A percentile compares a stretch with the other conserved stretches of the same genome.
These are phyloP conservation scores for Zhuqinia jingwanae DNA, from an alignment of 2,888 invertebrate genomes.

Conservation along the genomic window DNA sequence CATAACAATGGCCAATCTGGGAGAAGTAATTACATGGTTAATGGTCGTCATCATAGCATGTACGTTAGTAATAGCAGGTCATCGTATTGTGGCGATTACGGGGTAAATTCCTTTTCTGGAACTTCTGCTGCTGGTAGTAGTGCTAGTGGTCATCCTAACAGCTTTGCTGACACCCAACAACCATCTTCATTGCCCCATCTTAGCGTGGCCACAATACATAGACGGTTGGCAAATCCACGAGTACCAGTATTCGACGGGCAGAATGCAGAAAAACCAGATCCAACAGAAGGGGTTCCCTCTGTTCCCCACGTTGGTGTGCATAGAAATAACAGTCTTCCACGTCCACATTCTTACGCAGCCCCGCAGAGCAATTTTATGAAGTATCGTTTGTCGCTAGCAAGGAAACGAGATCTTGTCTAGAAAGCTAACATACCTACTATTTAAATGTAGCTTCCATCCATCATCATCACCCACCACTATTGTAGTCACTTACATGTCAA, in stretches of 20 bases:
- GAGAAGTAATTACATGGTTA: constrained; percentile 35
- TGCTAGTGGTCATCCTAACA: not conserved
- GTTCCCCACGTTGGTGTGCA: constrained; percentile 50
- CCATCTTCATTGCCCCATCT: constrained; percentile 23
- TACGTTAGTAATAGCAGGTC: constrained; percentile 55
- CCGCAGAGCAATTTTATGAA: constrained; percentile 75
- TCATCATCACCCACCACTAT: not conserved
- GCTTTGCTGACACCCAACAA: not conserved
- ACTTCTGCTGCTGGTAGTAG: not conserved
- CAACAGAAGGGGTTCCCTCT: constrained; percentile 8
- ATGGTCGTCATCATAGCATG: constrained; percentile 67
- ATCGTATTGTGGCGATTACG: constrained; percentile 25
- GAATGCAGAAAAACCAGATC: constrained; percentile 41
- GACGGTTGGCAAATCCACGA: constrained; percentile 63
- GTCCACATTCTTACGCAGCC: constrained; percentile 76
- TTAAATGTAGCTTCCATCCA: not conserved
- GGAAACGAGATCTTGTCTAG: constrained; percentile 78
- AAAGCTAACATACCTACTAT: not conserved
- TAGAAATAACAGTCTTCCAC: constrained; percentile 75
- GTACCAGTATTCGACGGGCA: constrained; percentile 68
- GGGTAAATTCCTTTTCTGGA: not conserved
- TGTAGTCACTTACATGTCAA: constrained; percentile 21
- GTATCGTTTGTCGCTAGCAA: constrained; percentile 75
- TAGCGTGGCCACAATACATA: constrained; percentile 65
- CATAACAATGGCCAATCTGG: not conserved